phyloP scores from a whole-genome alignment of 2,797 vertebrate species.

The Garrulus glandarius region DNA sequence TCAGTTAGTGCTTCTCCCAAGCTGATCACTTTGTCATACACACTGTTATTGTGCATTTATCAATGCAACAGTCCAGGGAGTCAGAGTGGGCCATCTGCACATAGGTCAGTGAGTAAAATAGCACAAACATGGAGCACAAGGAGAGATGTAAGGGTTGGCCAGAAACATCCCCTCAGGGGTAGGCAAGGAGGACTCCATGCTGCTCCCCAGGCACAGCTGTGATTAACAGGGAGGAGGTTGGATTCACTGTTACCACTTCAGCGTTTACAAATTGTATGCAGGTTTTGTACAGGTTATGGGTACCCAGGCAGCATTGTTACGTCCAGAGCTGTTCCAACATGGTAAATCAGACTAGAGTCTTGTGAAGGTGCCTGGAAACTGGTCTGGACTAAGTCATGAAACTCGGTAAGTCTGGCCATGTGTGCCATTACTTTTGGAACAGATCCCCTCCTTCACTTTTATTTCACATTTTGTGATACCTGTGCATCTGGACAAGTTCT shows the following conservation, averaged over 20 bases:
- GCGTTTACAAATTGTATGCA: background rate
- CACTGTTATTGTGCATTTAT: background rate
- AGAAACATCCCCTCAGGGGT: background rate
- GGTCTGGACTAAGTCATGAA: background rate
- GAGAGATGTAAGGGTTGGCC: background rate
- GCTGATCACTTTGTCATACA: background rate
- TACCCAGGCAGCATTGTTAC: background rate
- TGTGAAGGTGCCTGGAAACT: background rate
- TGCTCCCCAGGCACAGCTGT: background rate
- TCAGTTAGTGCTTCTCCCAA: background rate
- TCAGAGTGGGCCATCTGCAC: background rate
- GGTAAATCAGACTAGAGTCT: background rate
- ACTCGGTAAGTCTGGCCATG: background rate
- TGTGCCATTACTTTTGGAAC: background rate
- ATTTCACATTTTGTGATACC: background rate
- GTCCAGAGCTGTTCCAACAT: background rate
- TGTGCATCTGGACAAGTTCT: background rate
- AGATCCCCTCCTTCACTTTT: background rate
- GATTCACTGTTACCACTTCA: background rate
- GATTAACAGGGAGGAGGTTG: fast-evolving
- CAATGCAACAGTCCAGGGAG: background rate
- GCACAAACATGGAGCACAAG: background rate
- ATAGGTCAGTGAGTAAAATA: background rate
- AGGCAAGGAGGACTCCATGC: fast-evolving
- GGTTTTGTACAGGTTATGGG: background rate